These are phyloP conservation scores for Eulithis testata DNA, from an alignment of 2,888 invertebrate genomes.

Conservation along the genomic window DNA sequence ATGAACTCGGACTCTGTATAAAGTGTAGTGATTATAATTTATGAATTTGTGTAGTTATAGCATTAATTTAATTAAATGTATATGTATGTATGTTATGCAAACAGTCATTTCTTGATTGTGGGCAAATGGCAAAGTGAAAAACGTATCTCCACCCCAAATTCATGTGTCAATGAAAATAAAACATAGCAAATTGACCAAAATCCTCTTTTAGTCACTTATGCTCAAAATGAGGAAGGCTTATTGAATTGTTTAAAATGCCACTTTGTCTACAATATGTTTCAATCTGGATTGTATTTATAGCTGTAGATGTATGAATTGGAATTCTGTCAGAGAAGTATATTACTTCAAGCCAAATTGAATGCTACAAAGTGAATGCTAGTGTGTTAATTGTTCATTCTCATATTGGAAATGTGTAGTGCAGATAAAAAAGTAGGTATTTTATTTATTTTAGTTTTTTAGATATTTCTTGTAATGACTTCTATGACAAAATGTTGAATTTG, in stretches of 20 bases:
- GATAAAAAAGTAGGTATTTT: slow-evolving; percentile 45
- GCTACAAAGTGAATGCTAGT: slow-evolving; percentile 42
- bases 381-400: slow-evolving; percentile 36
- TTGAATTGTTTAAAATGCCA: slow-evolving; percentile 7
- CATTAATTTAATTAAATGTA: slow-evolving; percentile 36
- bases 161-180: not conserved
- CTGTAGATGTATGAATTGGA: slow-evolving; percentile 55
- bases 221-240: not conserved
- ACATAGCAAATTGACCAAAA: not conserved
- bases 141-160: not conserved
- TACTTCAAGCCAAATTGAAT: slow-evolving; percentile 61
- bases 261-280: slow-evolving; percentile 32
- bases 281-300: slow-evolving; percentile 56
- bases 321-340: slow-evolving; percentile 60
- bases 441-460: slow-evolving; percentile 42
- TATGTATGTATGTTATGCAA: slow-evolving; percentile 51
- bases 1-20: slow-evolving; percentile 86
- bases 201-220: not conserved
- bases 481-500: slow-evolving; percentile 41
- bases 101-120: slow-evolving; percentile 47
- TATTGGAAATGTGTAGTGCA: slow-evolving; percentile 32
- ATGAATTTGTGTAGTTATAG: slow-evolving; percentile 58
- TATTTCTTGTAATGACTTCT: slow-evolving; percentile 23
- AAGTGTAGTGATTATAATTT: slow-evolving; percentile 60
- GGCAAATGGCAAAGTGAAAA: slow-evolving; percentile 12